Evolutionary conservation across 2,797 vertebrate genomes (phyloP).

Genomic region (Threskiornis aethiopicus): DNA sequence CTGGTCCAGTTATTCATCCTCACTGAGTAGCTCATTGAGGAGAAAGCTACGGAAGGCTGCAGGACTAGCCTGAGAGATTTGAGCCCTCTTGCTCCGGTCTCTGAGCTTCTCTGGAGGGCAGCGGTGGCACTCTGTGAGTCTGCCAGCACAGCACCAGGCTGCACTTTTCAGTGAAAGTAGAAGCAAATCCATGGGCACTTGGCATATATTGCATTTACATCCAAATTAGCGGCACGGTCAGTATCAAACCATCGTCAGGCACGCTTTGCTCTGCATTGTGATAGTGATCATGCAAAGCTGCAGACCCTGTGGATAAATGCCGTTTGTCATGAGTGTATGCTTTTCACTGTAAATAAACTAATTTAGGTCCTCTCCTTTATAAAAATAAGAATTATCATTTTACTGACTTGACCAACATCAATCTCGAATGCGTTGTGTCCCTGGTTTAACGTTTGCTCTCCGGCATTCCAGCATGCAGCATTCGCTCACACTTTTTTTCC

Average conservation of each 20-base stretch:
- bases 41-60: neutral
- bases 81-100: neutral
- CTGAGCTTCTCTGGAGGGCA: neutral
- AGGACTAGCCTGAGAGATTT: neutral
- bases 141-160: neutral
- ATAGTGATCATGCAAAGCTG: neutral
- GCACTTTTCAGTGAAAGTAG: neutral
- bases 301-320: neutral
- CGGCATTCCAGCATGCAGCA: accelerated
- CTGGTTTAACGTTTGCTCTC: neutral
- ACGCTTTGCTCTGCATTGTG: neutral
- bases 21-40: neutral
- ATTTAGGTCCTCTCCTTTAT: neutral
- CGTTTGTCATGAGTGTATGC: neutral
- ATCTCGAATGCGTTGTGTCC: neutral
- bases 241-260: neutral
- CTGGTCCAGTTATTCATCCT: neutral
- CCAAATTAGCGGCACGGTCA: neutral
- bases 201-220: neutral
- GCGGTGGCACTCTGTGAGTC: neutral
- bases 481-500: neutral
- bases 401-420: neutral
- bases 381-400: neutral
- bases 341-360: neutral
- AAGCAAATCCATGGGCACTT: neutral